phyloP scores from a whole-genome alignment of 2,888 invertebrate species.

The Allygus modestus region DNA sequence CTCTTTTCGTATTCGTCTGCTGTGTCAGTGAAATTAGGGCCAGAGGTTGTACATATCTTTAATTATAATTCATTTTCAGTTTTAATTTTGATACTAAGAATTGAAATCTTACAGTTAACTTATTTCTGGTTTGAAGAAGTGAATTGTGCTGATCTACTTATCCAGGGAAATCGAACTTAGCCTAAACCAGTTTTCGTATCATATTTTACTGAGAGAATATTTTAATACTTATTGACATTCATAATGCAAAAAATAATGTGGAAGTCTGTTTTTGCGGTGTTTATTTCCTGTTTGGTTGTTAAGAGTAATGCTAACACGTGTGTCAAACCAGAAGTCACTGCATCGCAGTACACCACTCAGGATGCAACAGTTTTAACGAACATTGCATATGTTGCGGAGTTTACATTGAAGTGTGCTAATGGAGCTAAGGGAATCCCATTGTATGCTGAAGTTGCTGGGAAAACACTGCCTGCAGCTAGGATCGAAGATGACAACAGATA shows the following conservation, averaged over 20 bases:
- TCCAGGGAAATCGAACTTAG: no score
- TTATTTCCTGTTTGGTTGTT: background rate
- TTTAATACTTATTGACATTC: no score
- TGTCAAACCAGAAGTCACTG: constrained; percentile 78
- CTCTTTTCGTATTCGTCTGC: no score
- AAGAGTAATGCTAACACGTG: constrained; percentile 67
- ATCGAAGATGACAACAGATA: constrained; percentile 86
- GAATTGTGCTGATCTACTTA: no score
- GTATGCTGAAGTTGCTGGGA: constrained; percentile 94
- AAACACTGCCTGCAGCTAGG: constrained; percentile 88
- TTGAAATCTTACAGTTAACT: no score
- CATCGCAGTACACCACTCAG: constrained; percentile 92
- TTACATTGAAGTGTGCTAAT: constrained; percentile 88
- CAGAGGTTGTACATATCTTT: background rate
- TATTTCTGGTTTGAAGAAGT: no score
- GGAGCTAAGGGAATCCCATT: constrained; percentile 83
- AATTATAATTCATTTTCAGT: no score
- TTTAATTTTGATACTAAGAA: no score
- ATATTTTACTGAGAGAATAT: no score
- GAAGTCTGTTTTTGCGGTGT: constrained; percentile 1
- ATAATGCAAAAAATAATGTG: background rate
- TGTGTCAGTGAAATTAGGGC: background rate
- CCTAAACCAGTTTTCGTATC: no score
- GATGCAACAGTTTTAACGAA: constrained; percentile 94
- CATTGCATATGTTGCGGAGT: constrained; percentile 95